phyloP scores from a whole-genome alignment of 35 echinoderm and acorn worm species.

The Eucidaris tribuloides region DNA sequence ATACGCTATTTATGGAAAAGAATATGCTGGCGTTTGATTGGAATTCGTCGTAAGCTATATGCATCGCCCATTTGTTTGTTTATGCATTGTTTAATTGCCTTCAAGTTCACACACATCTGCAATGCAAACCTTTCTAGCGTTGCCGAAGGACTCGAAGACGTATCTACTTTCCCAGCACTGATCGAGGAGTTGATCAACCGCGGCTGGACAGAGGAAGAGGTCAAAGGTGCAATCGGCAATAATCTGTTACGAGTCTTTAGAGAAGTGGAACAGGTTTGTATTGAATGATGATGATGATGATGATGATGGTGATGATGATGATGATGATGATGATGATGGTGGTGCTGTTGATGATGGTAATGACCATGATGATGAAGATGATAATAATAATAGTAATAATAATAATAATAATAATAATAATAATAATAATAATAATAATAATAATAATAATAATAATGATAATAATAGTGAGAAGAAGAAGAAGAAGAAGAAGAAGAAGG shows the following conservation, averaged over 20 bases:
- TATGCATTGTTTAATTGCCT: too few species aligned
- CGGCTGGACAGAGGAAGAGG: slow-evolving; percentile 57
- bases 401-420: slow-evolving; percentile 5
- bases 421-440: slow-evolving; percentile 2
- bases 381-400: neutral
- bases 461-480: neutral
- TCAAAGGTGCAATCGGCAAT: slow-evolving; percentile 52
- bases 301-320: neutral
- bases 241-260: slow-evolving; percentile 69
- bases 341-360: neutral
- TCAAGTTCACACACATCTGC: too few species aligned
- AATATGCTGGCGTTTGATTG: too few species aligned
- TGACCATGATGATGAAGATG: neutral
- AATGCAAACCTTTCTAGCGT: too few species aligned
- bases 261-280: slow-evolving; percentile 63
- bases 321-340: neutral
- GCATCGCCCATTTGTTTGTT: too few species aligned
- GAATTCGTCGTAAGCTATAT: too few species aligned
- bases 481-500: neutral
- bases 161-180: slow-evolving; percentile 66
- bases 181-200: slow-evolving; percentile 54
- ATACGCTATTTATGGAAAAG: too few species aligned
- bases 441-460: neutral
- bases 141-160: slow-evolving; percentile 66
- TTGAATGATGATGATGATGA: neutral